A percentile compares a stretch with the other conserved stretches of the same genome.
These are phyloP conservation scores for Batillaria attramentaria DNA, from an alignment of 1,140 invertebrate genomes.

Conservation along the genomic window DNA sequence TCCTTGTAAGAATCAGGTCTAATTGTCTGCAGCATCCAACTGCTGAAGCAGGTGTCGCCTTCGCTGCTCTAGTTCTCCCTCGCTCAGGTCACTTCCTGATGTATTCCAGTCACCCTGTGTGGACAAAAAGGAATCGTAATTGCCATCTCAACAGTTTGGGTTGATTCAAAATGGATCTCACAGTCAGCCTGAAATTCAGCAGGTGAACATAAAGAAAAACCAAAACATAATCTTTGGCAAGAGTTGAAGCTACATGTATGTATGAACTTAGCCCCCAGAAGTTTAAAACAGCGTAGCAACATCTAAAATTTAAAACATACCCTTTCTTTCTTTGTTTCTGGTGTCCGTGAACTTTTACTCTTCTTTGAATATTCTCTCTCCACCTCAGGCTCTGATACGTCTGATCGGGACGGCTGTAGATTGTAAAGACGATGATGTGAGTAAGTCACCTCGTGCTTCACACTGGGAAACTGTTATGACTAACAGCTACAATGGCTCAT, in stretches of 20 bases:
- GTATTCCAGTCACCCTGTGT: conserved; percentile 37
- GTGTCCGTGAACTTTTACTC: conserved; percentile 1
- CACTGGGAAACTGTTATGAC: background rate
- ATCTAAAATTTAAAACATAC: conserved; percentile 15
- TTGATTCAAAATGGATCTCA: background rate
- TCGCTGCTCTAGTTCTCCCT: conserved; percentile 91
- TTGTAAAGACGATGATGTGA: background rate
- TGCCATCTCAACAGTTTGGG: background rate
- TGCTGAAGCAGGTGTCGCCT: conserved; percentile 88
- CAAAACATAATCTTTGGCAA: no score
- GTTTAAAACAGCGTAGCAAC: background rate
- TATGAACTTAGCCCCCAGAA: no score
- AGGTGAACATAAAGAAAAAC: background rate
- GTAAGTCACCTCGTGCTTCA: background rate
- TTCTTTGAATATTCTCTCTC: conserved; percentile 34
- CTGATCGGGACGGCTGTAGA: conserved; percentile 37
- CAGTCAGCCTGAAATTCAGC: background rate
- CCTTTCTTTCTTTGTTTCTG: conserved; percentile 37
- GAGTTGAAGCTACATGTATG: no score
- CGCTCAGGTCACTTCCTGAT: conserved; percentile 83
- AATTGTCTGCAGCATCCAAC: conserved; percentile 68
- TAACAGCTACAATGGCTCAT: background rate
- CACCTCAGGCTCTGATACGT: conserved; percentile 39
- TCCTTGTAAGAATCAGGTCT: no score
- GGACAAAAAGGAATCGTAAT: background rate